phyloP scores from a whole-genome alignment of 2,113 vertebrate genomes.

The Nettapus auritus region DNA sequence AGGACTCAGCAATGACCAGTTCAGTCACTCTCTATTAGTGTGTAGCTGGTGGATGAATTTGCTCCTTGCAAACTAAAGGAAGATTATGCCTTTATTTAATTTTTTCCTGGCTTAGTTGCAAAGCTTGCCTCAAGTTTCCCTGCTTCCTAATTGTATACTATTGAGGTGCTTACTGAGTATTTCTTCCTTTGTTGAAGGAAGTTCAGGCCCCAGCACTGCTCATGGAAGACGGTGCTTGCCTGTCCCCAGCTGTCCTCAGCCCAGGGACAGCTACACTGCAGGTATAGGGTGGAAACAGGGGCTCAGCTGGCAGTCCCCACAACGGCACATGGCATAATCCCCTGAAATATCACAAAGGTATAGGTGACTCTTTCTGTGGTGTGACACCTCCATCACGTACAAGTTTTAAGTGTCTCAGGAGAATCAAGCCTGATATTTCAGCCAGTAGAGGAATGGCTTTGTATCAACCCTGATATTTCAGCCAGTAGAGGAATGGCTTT shows the following conservation, averaged over 20 bases:
- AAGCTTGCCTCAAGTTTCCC: neutral
- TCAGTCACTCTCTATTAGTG: neutral
- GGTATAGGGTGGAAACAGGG: neutral
- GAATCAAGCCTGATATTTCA: neutral
- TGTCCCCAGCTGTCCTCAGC: neutral
- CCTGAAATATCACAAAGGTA: neutral
- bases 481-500: neutral
- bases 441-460: neutral
- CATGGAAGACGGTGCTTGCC: accelerated
- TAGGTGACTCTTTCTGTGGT: neutral
- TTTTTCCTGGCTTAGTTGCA: neutral
- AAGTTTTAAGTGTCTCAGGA: neutral
- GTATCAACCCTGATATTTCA: neutral
- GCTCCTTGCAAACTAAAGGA: neutral
- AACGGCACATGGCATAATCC: neutral
- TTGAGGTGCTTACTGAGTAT: neutral
- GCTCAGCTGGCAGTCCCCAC: neutral
- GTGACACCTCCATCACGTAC: accelerated
- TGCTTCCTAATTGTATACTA: neutral
- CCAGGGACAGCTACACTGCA: neutral
- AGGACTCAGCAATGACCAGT: neutral
- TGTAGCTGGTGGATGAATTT: accelerated
- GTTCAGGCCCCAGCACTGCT: neutral
- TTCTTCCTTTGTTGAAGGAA: neutral
- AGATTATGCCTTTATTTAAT: neutral